Conservation (phyloP, 2,888 invertebrate species). For the Microplitis manilae region DNA sequence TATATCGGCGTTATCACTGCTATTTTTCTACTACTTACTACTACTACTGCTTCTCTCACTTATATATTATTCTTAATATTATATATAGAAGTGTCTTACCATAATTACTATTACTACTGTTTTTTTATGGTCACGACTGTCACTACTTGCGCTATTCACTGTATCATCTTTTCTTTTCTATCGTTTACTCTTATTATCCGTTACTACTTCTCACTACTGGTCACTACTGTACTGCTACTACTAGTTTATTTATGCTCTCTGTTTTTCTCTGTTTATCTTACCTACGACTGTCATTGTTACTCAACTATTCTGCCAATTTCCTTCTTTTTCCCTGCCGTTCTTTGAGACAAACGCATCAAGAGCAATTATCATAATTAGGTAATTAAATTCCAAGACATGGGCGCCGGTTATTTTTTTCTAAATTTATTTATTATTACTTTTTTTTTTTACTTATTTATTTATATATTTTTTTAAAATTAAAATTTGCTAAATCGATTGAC, state of each 20-base stretch:
- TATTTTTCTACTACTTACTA: constrained; percentile 18
- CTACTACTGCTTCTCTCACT: constrained; percentile 18
- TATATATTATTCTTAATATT: neutral
- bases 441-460: constrained; percentile 17
- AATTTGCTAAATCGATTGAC: constrained; percentile 13
- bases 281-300: constrained; percentile 19
- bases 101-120: constrained; percentile 13
- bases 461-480: constrained; percentile 25
- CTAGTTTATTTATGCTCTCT: constrained; percentile 32
- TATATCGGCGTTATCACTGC: constrained; percentile 17
- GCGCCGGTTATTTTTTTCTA: constrained; percentile 10
- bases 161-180: constrained; percentile 9
- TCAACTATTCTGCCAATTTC: constrained; percentile 14
- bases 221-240: constrained; percentile 18
- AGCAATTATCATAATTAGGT: constrained; percentile 15
- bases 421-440: neutral
- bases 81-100: neutral
- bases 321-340: constrained; percentile 16
- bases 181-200: neutral
- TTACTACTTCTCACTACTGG: constrained; percentile 20
- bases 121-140: constrained; percentile 22
- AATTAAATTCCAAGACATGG: neutral
- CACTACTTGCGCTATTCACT: constrained; percentile 34
- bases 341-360: neutral
- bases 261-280: constrained; percentile 34